Base-by-base conservation (phyloP, 2,797 vertebrate genomes). In the Tauraco hartlaubi region DNA sequence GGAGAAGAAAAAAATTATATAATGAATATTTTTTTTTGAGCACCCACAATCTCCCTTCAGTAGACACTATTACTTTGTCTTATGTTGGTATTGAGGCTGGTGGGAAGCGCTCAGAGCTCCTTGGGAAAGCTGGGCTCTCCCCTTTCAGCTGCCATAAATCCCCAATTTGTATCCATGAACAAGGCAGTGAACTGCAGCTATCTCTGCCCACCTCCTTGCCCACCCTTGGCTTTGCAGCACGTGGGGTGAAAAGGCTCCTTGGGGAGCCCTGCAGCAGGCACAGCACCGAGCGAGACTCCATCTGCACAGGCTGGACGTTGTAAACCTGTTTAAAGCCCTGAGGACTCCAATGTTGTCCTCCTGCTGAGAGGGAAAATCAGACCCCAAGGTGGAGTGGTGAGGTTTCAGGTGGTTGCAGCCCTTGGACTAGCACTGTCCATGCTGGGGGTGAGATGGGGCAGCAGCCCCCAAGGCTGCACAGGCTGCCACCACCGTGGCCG, bases 221-320 rank as follows among this genome's bases (percentile, higher is more conserved):
- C n/a, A 41, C n/a, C 6, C 21, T 55, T 43, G n/a, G 19, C 26
- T 85, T 89, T 69, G 51, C 44, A 48, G 21, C 52, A 7, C 1
- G 0, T 41, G 41, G 29, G 13, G 15, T 86, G 54, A 51, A 26
- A 49, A 64, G 46, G 17, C 18, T 52, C n/a, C 44, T 6, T 84
- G 49, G n/a, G 28, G 46, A 80, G 35, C 28, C 12, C 23, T 64
- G 16, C n/a, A 28, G 62, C 51, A 74, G 31, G 33, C 14, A 26
- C 1, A 6, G 6, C 21, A 15, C 14, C 0, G 1, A 48, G 33
- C 16, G 33, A 35, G 26, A 15, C 19, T 58, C 20, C 41, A 12
- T 11, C 33, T 54, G 28, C 19, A 31, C 12, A 31, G 14, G 23
- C 21, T 19, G 29, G 63, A 64, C 29, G 20, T 52, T 0, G 1